Percentiles rank a stretch among this genome's conserved stretches.
These are phyloP conservation scores for Pelvicachromis taeniatus DNA, from an alignment of 2,113 vertebrate genomes.

Conservation along the genomic window DNA sequence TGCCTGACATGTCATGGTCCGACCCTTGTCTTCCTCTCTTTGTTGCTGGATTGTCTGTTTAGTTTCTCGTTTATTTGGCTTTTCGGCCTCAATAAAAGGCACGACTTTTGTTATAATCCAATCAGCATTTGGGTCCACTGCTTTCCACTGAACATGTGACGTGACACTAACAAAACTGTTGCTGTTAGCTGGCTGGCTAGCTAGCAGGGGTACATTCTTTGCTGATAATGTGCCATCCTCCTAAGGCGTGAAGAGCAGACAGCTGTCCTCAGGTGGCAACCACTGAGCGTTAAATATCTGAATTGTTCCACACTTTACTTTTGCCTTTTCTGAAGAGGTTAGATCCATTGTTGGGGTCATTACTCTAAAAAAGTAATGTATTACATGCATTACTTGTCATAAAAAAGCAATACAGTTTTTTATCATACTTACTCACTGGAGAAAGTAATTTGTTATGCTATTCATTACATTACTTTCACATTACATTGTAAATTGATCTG, in stretches of 20 bases:
- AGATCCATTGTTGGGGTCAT: background rate
- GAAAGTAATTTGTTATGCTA: background rate
- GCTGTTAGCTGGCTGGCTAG: background rate
- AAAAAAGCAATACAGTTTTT: background rate
- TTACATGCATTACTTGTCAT: background rate
- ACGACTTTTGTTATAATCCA: background rate
- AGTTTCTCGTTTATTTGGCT: background rate
- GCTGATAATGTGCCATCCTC: background rate
- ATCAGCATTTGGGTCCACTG: background rate
- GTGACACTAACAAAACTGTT: background rate
- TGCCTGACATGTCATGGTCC: background rate
- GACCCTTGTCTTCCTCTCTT: background rate
- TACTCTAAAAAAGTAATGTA: background rate
- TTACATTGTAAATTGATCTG: background rate
- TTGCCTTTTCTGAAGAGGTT: accelerated
- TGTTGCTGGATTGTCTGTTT: background rate
- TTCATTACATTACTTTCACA: background rate
- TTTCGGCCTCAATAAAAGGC: background rate
- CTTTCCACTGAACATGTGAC: background rate
- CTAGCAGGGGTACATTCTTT: background rate
- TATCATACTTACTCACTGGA: background rate
- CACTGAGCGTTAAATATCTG: background rate
- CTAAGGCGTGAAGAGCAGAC: background rate
- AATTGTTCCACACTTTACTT: background rate
- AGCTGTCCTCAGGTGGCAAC: background rate